Conservation (phyloP, 2,113 vertebrate genomes). For the Nanorana parkeri region DNA sequence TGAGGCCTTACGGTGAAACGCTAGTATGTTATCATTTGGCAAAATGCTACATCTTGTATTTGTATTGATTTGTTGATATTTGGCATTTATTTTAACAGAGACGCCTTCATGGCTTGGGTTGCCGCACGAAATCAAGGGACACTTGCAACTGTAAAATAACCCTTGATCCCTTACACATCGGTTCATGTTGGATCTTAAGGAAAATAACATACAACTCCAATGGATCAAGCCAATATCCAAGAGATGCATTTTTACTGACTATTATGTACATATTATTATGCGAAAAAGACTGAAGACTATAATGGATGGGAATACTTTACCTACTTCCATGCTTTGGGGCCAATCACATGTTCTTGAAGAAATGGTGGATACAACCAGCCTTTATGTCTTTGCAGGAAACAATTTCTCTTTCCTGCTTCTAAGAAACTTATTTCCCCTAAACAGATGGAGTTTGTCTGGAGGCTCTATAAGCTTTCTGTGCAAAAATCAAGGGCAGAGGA, state of each 20-base stretch:
- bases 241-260: constrained; percentile 22
- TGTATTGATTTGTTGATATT: background rate
- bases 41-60: too few species aligned
- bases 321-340: background rate
- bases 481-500: background rate
- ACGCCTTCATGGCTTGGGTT: constrained; percentile 74
- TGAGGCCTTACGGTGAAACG: too few species aligned
- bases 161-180: constrained; percentile 16
- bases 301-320: background rate
- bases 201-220: background rate
- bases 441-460: too few species aligned
- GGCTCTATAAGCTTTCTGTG: background rate
- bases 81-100: constrained; percentile 58
- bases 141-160: constrained; percentile 74
- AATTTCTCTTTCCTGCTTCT: too few species aligned
- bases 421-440: too few species aligned
- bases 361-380: too few species aligned
- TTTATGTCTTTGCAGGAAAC: too few species aligned
- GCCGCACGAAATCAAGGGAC: constrained; percentile 72
- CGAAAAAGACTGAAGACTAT: background rate
- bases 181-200: background rate
- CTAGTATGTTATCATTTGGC: too few species aligned
- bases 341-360: too few species aligned
- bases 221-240: constrained; percentile 12
- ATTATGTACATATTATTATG: constrained; percentile 28